A percentile compares a stretch with the other conserved stretches of the same genome.
Evolutionary conservation across 2,797 vertebrate genomes (phyloP).

Genomic region (Manis pentadactyla): DNA sequence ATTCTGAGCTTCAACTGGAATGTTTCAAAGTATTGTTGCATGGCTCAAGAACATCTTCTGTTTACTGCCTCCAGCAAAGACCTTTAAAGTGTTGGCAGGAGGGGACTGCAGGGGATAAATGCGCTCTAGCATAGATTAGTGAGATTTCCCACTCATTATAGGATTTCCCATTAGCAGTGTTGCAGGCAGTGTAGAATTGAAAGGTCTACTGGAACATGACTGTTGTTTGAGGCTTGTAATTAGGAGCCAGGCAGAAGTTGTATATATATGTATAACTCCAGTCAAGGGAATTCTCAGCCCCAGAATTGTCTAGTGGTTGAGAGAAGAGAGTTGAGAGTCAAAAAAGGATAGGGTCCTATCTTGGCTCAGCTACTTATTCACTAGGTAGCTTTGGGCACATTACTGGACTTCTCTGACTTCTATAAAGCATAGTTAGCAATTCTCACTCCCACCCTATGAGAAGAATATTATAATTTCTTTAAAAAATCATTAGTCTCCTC

Average conservation of each 20-base stretch:
- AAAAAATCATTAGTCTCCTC: not conserved
- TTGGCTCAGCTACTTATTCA: conserved; percentile 1
- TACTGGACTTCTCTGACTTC: not conserved
- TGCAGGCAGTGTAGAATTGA: conserved; percentile 35
- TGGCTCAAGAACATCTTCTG: conserved; percentile 47
- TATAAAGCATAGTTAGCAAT: not conserved
- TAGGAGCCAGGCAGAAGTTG: conserved; percentile 22
- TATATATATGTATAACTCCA: conserved; percentile 43
- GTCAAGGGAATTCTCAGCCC: not conserved
- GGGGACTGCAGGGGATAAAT: conserved; percentile 41
- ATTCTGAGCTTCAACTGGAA: conserved; percentile 40
- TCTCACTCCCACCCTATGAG: not conserved
- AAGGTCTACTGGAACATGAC: conserved; percentile 11
- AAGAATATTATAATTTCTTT: not conserved
- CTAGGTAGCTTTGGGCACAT: not conserved
- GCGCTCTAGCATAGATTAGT: conserved; percentile 41
- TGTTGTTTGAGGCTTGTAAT: conserved; percentile 49
- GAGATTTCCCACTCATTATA: conserved; percentile 62
- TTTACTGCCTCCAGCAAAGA: conserved; percentile 68
- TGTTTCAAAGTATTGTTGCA: conserved; percentile 46
- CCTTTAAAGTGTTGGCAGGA: conserved; percentile 56
- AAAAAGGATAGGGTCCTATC: not conserved
- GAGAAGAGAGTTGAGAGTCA: not conserved
- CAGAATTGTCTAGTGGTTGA: conserved; percentile 23
- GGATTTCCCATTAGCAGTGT: conserved; percentile 57